Evolutionary conservation across 2,888 invertebrate genomes (phyloP), one percentile per base, ranked within the genome.

Genomic region (Carabus problematicus): DNA sequence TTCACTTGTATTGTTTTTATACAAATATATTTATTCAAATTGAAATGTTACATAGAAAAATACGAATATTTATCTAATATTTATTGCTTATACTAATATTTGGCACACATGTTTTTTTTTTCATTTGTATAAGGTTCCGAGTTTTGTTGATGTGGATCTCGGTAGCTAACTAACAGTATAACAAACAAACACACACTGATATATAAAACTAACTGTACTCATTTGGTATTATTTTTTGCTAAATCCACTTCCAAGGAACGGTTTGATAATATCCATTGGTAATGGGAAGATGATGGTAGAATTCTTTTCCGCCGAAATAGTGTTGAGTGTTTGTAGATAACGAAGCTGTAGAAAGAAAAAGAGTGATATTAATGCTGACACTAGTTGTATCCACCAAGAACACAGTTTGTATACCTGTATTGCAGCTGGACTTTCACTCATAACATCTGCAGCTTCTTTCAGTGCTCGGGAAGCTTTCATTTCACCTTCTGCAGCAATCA

Each of bases 211-310:
- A n/a, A n/a, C n/a, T n/a, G n/a, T n/a, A n/a, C n/a, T n/a, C n/a
- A n/a, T n/a, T n/a, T 29, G 29, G 12, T 12, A 4, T 52, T 56
- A 56, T 56, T 56, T 39, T 18, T 19, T 56, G 29, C 29, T 56
- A 11, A 40, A 12, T 29, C 11, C 56, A n/a, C 29, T 12, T 14
- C 16, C 56, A 9, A 69, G 45, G 41, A 69, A 69, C 39, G 69
- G 81, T 39, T 80, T 78, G 18, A 92, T 77, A 59, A 93, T 81
- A 77, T 97, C 96, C 83, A 97, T 89, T 0, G 97, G 97, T 74
- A 97, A 84, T 0, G 97, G 97, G 79, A 97, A 97, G 70, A 97
- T 91, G 75, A 97, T 96, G 0, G 96, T 97, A 0, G 95, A 96
- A 81, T 96, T 97, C 83, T 95, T 96, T 83, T 97, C 97, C 0